phyloP scores from a whole-genome alignment of 1,140 invertebrate genomes.

The Drosophila oshimai region DNA sequence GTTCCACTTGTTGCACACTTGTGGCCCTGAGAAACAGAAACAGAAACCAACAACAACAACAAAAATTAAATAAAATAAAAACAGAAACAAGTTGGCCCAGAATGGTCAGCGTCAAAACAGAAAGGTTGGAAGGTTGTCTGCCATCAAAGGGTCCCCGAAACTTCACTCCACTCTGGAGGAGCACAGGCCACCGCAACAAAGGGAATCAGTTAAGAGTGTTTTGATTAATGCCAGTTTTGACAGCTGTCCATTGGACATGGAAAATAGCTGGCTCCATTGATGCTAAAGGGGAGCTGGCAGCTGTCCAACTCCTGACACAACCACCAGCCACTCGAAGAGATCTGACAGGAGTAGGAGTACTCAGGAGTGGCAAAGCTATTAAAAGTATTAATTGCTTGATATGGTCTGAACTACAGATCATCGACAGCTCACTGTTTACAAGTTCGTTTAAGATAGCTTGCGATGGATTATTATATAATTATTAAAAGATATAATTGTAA shows the following conservation, averaged over 20 bases:
- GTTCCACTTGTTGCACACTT: slow-evolving; percentile 69
- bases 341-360: slow-evolving; percentile 1
- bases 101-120: not conserved
- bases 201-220: slow-evolving; percentile 64
- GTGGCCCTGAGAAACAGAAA: slow-evolving; percentile 24
- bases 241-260: slow-evolving; percentile 51
- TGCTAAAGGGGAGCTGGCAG: not conserved
- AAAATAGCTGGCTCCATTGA: slow-evolving; percentile 1
- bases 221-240: slow-evolving; percentile 78
- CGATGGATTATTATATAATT: too few species aligned
- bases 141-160: slow-evolving; percentile 26
- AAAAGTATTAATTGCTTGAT: too few species aligned
- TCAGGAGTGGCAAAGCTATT: too few species aligned
- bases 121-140: not conserved
- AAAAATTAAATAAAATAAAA: too few species aligned
- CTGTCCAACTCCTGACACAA: not conserved
- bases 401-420: too few species aligned
- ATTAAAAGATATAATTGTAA: too few species aligned
- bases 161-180: slow-evolving; percentile 21
- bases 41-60: too few species aligned
- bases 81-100: slow-evolving; percentile 28
- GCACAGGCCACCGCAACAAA: slow-evolving; percentile 20
- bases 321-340: not conserved
- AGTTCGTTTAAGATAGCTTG: too few species aligned
- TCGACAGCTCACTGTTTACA: too few species aligned